Evolutionary conservation across 2,113 vertebrate genomes (phyloP), one percentile per base, ranked within the genome.

Genomic region (Riparia riparia): DNA sequence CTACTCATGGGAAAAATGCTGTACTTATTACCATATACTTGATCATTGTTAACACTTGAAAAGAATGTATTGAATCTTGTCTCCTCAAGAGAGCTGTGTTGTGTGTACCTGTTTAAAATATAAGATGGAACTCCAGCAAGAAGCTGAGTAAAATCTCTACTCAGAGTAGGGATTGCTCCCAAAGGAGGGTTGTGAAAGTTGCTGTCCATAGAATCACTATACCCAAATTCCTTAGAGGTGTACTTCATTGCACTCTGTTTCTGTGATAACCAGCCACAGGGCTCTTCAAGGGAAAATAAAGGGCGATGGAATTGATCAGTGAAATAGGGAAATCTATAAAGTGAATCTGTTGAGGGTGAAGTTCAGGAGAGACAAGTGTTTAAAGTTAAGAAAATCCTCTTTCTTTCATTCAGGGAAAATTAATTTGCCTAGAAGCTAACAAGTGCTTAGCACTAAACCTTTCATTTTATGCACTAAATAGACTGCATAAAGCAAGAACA

Each of bases 361-460:
- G 47, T 53, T 86, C 77, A 68, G 49, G 80, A 86, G 51, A 71
- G 20, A 71, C 2, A 50, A 71, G 14, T 83, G n/a, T 79, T 83
- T 95, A 79, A 89, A 84, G 53, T 65, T 72, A 56, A 90, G 74
- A 80, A 90, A 65, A 66, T 32, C 51, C 4, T 63, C 17, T 77
- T 66, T 44, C 64, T 83, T 96, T 88, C 24, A 80, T 70, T 92
- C 69, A 84, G 41, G 32, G 44, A 37, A 96, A 87, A 91, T 82
- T 51, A 73, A 86, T 96, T 86, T 94, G 44, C 68, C 42, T 61
- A 64, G 65, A 71, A 93, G 44, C 60, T 78, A 81, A 74, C n/a
- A 78, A 54, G 31, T 73, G 9, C 39, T 86, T 53, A 65, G 45
- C 12, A 29, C 31, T 70, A 84, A 94, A 22, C 11, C 32, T 86